Percentiles rank a stretch among this genome's conserved stretches.
These are phyloP conservation scores for Drosophila koepferae DNA, from an alignment of 2,888 invertebrate species.

Conservation along the genomic window DNA sequence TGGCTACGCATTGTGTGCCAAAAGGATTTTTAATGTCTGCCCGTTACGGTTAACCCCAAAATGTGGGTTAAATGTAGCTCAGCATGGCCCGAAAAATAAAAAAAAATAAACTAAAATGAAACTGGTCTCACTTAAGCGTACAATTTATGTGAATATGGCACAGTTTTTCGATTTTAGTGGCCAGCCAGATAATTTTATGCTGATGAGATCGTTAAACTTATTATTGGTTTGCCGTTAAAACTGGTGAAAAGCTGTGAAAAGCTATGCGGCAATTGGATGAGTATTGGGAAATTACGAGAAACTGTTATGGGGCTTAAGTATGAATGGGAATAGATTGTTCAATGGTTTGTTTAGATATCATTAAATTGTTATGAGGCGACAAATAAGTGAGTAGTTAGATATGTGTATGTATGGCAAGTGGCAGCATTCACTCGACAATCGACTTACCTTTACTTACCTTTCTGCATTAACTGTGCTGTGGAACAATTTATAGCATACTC, in stretches of 20 bases:
- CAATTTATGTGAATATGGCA: constrained; percentile 9
- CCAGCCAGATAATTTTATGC: constrained; percentile 19
- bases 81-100: background rate
- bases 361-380: background rate
- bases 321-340: background rate
- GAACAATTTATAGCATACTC: background rate
- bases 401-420: no score
- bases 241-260: background rate
- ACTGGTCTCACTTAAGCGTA: constrained; percentile 1
- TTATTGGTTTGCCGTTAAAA: constrained; percentile 4
- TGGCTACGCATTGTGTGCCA: constrained; percentile 34
- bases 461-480: background rate
- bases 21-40: constrained; percentile 54
- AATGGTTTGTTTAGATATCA: constrained; percentile 1
- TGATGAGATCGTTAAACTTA: constrained; percentile 24
- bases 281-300: background rate
- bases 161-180: constrained; percentile 8
- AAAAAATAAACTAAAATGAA: background rate
- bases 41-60: constrained; percentile 36
- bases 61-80: constrained; percentile 46
- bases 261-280: background rate
- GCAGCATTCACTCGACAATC: background rate
- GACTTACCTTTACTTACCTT: background rate
- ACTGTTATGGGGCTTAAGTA: background rate
- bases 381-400: background rate